Conservation (phyloP, 2,888 invertebrate genomes). For the Meiosimyza decipiens region DNA sequence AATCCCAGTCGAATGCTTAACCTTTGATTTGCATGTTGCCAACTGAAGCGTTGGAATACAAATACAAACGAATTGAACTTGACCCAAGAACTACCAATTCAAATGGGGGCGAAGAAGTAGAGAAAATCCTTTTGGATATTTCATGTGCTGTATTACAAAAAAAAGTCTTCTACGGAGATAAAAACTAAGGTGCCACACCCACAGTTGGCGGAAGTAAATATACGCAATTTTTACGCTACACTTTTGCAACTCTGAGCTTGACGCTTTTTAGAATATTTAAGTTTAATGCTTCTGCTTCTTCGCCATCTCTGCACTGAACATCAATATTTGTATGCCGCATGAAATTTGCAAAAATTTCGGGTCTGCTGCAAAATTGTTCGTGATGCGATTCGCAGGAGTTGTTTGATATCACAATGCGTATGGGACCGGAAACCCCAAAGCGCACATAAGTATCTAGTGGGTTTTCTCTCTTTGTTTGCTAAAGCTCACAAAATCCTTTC, state of each 20-base stretch:
- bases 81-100: background rate
- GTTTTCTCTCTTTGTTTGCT: conserved; percentile 47
- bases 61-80: background rate
- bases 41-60: too few species aligned
- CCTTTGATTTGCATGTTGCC: conserved; percentile 27
- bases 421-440: conserved; percentile 36
- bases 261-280: too few species aligned
- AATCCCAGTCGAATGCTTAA: conserved; percentile 18
- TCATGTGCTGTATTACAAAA: too few species aligned
- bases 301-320: background rate
- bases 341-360: background rate
- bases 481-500: conserved; percentile 54
- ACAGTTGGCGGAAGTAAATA: too few species aligned
- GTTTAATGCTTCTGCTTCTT: background rate
- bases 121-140: too few species aligned
- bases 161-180: too few species aligned
- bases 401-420: background rate
- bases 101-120: too few species aligned
- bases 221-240: too few species aligned
- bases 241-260: too few species aligned
- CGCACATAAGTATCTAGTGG: conserved; percentile 31
- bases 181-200: too few species aligned
- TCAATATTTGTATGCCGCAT: conserved; percentile 10
- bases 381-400: background rate
- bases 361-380: background rate